phyloP scores from a whole-genome alignment of 2,797 vertebrate species.

The Crenuchus spilurus region DNA sequence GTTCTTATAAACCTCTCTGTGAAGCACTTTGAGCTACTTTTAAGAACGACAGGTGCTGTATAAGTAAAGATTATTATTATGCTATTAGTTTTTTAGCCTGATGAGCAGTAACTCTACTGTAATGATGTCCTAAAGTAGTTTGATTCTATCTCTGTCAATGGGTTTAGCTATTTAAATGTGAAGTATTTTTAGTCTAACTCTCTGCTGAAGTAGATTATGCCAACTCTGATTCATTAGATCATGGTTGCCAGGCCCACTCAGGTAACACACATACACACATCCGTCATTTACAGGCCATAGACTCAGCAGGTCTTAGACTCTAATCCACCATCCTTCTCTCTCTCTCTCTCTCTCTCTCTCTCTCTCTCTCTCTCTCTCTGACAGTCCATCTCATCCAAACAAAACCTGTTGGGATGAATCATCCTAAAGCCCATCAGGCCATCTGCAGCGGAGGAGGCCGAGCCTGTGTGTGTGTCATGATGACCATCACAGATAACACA shows the following conservation, averaged over 20 bases:
- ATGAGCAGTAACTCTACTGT: too few species aligned
- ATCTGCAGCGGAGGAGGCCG: slow-evolving; percentile 53
- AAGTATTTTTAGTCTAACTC: slow-evolving; percentile 33
- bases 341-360: neutral
- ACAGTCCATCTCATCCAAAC: slow-evolving; percentile 48
- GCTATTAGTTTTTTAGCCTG: too few species aligned
- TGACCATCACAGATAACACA: slow-evolving; percentile 37
- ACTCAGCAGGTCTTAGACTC: neutral
- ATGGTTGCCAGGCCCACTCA: slow-evolving; percentile 4
- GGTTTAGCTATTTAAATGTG: slow-evolving; percentile 12
- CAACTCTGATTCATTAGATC: slow-evolving; percentile 26
- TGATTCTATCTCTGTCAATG: too few species aligned
- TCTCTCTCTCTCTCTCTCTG: slow-evolving; percentile 22
- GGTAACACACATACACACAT: slow-evolving; percentile 42
- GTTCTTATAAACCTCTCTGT: too few species aligned
- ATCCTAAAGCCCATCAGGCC: slow-evolving; percentile 59
- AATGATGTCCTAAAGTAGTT: too few species aligned
- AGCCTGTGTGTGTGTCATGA: slow-evolving; percentile 61
- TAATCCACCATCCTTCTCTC: neutral
- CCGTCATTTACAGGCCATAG: slow-evolving; percentile 41
- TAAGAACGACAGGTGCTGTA: too few species aligned
- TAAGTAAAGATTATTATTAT: too few species aligned
- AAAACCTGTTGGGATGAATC: slow-evolving; percentile 60
- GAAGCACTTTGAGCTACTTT: too few species aligned
- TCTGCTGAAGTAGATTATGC: neutral